Evolutionary conservation across 2,797 vertebrate species (phyloP).

Genomic region (Aeoliscus strigatus): DNA sequence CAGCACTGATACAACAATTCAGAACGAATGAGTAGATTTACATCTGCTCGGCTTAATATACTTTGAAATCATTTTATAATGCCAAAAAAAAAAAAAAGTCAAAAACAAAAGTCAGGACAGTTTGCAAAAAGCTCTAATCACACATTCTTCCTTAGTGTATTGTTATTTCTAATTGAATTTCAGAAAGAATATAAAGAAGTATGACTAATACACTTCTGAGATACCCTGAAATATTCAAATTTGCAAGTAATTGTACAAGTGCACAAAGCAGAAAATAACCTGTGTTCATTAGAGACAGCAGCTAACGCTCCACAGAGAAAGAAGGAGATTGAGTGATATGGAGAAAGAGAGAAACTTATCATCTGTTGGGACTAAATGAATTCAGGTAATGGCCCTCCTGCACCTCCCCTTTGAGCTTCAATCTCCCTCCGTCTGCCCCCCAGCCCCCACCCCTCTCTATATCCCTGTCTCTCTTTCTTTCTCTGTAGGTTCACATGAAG

Average conservation of each 20-base stretch:
- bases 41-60: constrained; percentile 29
- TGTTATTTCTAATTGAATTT: too few relatives aligned
- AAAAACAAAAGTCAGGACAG: constrained; percentile 2
- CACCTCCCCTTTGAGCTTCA: constrained; percentile 55
- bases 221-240: constrained; percentile 37
- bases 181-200: constrained; percentile 49
- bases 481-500: constrained; percentile 79
- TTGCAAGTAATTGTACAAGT: constrained; percentile 56
- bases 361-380: constrained; percentile 29
- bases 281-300: constrained; percentile 54
- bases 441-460: constrained; percentile 42
- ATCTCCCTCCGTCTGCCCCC: constrained; percentile 49
- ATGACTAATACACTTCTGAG: constrained; percentile 37
- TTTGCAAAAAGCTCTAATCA: constrained; percentile 24
- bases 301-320: constrained; percentile 75
- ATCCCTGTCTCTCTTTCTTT: constrained; percentile 80
- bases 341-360: constrained; percentile 79
- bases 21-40: constrained; percentile 29
- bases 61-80: constrained; percentile 17
- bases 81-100: constrained; percentile 23
- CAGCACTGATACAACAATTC: constrained; percentile 32
- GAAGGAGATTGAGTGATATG: constrained; percentile 77
- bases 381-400: constrained; percentile 62
- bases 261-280: constrained; percentile 57
- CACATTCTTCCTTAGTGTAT: constrained; percentile 23